Evolutionary conservation across 2,113 vertebrate species (phyloP).

Genomic region (Oenanthe oenanthe): DNA sequence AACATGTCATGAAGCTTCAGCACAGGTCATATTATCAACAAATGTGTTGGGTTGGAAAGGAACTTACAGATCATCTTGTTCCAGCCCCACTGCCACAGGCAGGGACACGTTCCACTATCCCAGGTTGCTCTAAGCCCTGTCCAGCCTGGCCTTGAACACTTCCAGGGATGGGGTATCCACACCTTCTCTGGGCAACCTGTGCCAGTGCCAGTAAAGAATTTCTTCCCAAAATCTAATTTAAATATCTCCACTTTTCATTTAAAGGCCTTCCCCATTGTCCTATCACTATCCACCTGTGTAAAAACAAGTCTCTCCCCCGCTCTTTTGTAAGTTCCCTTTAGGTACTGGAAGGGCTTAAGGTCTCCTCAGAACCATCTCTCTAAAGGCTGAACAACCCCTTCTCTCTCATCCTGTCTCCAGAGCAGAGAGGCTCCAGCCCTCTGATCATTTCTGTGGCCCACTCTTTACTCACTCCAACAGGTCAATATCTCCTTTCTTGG

Average conservation of each 20-base stretch:
- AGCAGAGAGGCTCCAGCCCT: background rate
- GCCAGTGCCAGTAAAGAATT: background rate
- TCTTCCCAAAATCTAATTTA: background rate
- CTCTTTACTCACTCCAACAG: background rate
- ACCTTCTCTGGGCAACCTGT: background rate
- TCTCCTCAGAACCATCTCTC: background rate
- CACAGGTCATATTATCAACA: background rate
- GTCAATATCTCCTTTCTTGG: background rate
- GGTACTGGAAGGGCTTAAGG: background rate
- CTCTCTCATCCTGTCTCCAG: background rate
- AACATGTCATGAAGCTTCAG: fast-evolving
- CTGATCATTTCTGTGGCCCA: background rate
- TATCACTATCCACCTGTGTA: background rate
- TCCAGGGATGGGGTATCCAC: background rate
- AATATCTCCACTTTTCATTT: background rate
- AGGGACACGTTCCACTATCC: fast-evolving
- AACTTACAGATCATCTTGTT: background rate
- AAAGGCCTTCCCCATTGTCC: background rate
- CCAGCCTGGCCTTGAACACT: background rate
- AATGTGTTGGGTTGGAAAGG: background rate
- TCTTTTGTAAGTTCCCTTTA: background rate
- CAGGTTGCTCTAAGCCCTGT: background rate
- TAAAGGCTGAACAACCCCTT: background rate
- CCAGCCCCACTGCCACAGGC: background rate
- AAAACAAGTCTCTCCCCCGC: background rate